Evolutionary conservation across 2,113 vertebrate genomes (phyloP).

Genomic region (Pristiophorus japonicus): DNA sequence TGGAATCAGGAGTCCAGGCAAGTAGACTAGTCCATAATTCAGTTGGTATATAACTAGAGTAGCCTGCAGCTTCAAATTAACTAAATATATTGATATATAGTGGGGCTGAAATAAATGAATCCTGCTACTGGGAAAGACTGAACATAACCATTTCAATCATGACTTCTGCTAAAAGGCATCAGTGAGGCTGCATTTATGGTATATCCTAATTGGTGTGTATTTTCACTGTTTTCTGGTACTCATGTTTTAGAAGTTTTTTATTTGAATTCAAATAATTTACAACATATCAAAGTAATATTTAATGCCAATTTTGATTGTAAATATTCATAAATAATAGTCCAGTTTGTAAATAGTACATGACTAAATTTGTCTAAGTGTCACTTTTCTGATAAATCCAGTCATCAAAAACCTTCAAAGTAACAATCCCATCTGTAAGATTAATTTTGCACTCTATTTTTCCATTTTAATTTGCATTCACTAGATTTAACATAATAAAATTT

Average conservation of each 20-base stretch:
- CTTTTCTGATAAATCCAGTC: background rate
- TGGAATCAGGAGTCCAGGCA: background rate
- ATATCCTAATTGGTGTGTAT: background rate
- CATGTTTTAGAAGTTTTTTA: background rate
- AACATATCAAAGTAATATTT: background rate
- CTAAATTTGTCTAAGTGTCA: background rate
- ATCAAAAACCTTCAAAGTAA: conserved; percentile 20
- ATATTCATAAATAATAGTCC: background rate
- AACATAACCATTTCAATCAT: background rate
- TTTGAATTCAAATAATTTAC: background rate
- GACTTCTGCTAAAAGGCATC: background rate
- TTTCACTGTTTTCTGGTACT: background rate
- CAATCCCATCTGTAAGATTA: background rate
- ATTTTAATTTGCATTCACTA: background rate
- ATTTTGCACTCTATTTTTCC: background rate
- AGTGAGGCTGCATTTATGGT: background rate
- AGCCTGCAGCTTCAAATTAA: background rate
- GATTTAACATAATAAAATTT: background rate
- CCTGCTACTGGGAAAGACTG: background rate
- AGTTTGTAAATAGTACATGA: background rate
- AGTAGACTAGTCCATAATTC: background rate
- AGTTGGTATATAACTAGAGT: background rate
- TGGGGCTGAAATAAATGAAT: background rate
- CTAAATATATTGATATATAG: background rate
- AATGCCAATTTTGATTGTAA: background rate